A percentile compares a stretch with the other conserved stretches of the same genome.
Evolutionary conservation across 2,888 invertebrate genomes (phyloP).

Genomic region (Coenonympha arcania): DNA sequence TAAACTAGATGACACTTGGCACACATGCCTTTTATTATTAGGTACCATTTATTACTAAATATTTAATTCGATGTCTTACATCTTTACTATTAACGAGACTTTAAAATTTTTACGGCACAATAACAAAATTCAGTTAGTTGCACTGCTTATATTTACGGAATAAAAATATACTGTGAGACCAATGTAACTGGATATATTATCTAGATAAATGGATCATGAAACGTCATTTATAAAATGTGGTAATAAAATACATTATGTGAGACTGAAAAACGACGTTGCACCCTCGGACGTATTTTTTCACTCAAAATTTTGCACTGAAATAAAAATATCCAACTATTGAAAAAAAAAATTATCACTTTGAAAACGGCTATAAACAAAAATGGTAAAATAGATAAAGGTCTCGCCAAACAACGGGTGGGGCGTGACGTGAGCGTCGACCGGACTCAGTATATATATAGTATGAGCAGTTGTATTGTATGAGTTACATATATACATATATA

Average conservation of each 20-base stretch:
- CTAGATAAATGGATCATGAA: background rate
- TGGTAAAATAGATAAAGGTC: too few species aligned
- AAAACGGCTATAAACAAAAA: too few species aligned
- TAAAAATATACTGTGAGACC: conserved; percentile 1
- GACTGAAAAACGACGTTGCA: background rate
- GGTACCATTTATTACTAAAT: conserved; percentile 3
- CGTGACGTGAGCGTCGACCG: too few species aligned
- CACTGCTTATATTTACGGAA: background rate
- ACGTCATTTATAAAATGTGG: background rate
- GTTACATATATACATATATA: too few species aligned
- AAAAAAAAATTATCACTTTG: too few species aligned
- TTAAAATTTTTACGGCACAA: conserved; percentile 3
- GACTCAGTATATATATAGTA: too few species aligned
- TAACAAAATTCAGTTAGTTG: background rate
- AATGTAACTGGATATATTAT: background rate
- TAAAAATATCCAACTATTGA: too few species aligned
- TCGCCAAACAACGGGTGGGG: too few species aligned
- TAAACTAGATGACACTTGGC: conserved; percentile 41
- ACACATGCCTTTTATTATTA: conserved; percentile 32
- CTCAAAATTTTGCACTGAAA: background rate
- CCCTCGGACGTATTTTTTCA: background rate
- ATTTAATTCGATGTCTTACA: conserved; percentile 38
- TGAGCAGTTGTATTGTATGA: too few species aligned
- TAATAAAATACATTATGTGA: background rate
- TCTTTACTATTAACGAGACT: conserved; percentile 19